Evolutionary conservation across 2,797 vertebrate species (phyloP).

Genomic region (Squalus acanthias): DNA sequence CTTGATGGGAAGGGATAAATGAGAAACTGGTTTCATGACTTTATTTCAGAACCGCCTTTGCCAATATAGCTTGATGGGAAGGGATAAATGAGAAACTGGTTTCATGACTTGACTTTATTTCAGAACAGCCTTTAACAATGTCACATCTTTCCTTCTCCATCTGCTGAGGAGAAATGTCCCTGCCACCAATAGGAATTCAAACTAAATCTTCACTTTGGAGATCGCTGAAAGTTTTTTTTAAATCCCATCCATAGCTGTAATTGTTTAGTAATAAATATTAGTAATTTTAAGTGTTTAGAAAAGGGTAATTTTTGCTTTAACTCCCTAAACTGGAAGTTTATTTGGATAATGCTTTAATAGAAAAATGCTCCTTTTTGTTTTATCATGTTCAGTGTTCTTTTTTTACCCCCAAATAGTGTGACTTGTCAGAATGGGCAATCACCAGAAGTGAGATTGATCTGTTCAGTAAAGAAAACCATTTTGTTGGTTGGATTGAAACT

Average conservation of each 20-base stretch:
- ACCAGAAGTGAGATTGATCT: slow-evolving; percentile 62
- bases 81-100: not conserved
- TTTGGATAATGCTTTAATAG: not conserved
- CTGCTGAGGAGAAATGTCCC: not conserved
- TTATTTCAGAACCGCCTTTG: not conserved
- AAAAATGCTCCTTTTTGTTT: not conserved
- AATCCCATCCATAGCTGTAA: not conserved
- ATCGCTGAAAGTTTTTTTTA: not conserved
- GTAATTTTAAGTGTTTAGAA: not conserved
- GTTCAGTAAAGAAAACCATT: slow-evolving; percentile 75
- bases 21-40: not conserved
- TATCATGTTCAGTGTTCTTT: not conserved
- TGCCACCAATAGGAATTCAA: not conserved
- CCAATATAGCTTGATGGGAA: not conserved
- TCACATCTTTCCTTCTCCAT: not conserved
- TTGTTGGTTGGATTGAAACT: slow-evolving; percentile 75
- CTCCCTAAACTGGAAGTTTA: not conserved
- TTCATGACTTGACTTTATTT: not conserved
- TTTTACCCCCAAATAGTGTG: slow-evolving; percentile 58
- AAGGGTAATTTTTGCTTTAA: not conserved
- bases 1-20: not conserved
- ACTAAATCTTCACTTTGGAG: not conserved
- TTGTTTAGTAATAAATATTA: too few species aligned
- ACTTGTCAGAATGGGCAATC: slow-evolving; percentile 66
- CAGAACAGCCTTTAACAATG: not conserved